A percentile compares a stretch with the other conserved stretches of the same genome.
These are phyloP conservation scores for roundworm (Caenorhabditis elegans) DNA, from an alignment of 1,140 invertebrate species.

Conservation along the genomic window DNA sequence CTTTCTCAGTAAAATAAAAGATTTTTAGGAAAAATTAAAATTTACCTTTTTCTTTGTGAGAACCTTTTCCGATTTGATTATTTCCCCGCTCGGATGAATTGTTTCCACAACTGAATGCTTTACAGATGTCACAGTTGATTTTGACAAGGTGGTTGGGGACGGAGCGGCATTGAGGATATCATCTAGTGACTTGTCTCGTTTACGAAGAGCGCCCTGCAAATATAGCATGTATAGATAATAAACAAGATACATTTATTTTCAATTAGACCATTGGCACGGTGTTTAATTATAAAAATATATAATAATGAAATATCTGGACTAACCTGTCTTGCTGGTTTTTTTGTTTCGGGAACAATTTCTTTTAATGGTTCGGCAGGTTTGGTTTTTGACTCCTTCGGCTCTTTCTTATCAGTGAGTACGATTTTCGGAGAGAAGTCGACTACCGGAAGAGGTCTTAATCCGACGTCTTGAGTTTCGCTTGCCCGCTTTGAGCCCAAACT, in stretches of 20 bases:
- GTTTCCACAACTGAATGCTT: slow-evolving; percentile 9
- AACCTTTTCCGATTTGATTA: not conserved
- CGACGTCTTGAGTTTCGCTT: not conserved
- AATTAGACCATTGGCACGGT: too few relatives aligned
- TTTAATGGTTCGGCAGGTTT: not conserved
- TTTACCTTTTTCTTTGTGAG: not conserved
- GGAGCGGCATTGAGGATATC: slow-evolving; percentile 12
- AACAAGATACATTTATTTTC: too few relatives aligned
- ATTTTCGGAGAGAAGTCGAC: not conserved
- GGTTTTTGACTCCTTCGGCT: not conserved
- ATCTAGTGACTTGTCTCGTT: slow-evolving; percentile 15
- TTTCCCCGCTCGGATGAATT: slow-evolving; percentile 1
- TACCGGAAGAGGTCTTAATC: not conserved
- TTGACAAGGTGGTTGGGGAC: not conserved
- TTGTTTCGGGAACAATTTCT: not conserved
- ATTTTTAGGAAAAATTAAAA: not conserved
- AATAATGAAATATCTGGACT: not conserved
- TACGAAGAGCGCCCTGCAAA: slow-evolving; percentile 33
- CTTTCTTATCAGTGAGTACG: slow-evolving; percentile 23
- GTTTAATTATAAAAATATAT: not conserved
- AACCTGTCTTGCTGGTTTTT: slow-evolving; percentile 37
- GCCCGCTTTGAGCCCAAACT: slow-evolving; percentile 20
- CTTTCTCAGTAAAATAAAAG: too few relatives aligned
- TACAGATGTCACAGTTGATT: not conserved
- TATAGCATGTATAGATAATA: too few relatives aligned